Conservation (phyloP, 2,888 invertebrate species). For the Cremastobaeus sp. region DNA sequence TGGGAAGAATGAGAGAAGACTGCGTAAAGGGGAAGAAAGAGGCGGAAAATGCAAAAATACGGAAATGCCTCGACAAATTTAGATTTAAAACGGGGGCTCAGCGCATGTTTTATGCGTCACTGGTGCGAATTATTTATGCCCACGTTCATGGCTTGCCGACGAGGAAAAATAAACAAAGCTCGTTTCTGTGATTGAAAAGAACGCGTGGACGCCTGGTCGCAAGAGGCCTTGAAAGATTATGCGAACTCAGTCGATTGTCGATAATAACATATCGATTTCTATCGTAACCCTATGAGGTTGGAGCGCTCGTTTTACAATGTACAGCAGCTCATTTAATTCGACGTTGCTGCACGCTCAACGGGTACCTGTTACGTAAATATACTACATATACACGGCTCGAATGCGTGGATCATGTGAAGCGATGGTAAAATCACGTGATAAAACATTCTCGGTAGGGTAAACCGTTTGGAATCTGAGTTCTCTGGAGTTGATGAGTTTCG, state of each 20-base stretch:
- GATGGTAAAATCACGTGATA: constrained; percentile 37
- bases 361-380: constrained; percentile 28
- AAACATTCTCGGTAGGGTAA: constrained; percentile 29
- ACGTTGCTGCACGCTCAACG: constrained; percentile 19
- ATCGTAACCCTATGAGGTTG: too few relatives aligned
- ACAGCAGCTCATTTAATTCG: constrained; percentile 33
- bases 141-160: too few relatives aligned
- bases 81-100: not conserved
- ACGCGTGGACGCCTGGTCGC: not conserved
- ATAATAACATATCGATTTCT: constrained; percentile 40
- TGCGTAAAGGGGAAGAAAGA: constrained; percentile 11
- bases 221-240: constrained; percentile 1
- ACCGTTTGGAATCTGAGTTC: constrained; percentile 9
- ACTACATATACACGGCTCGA: constrained; percentile 1
- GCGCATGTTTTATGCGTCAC: not conserved
- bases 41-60: constrained; percentile 6
- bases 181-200: not conserved
- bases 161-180: constrained; percentile 7
- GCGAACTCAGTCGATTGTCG: constrained; percentile 27
- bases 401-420: constrained; percentile 3
- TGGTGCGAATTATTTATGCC: constrained; percentile 2
- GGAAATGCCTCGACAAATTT: constrained; percentile 3
- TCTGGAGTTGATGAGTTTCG: constrained; percentile 8
- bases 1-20: constrained; percentile 12
- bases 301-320: constrained; percentile 25